Percentiles rank a stretch among this genome's conserved stretches.
These are phyloP conservation scores for Etheostoma cragini DNA, from an alignment of 2,113 vertebrate genomes.

Conservation along the genomic window DNA sequence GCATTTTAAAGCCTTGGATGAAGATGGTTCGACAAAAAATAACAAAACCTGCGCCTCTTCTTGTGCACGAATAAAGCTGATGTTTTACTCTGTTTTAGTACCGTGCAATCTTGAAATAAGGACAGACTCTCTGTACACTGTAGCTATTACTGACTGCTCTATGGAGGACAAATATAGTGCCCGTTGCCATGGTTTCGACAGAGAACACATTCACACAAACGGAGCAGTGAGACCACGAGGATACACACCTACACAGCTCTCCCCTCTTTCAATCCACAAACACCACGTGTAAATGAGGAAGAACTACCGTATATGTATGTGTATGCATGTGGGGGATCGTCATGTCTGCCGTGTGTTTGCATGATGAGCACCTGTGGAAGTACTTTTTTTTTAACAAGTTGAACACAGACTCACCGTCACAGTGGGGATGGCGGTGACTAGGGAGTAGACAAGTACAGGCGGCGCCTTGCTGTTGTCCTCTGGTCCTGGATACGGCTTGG, in stretches of 20 bases:
- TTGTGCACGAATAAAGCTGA: constrained; percentile 3
- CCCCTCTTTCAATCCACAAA: constrained; percentile 55
- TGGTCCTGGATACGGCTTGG: constrained; percentile 92
- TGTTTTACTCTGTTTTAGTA: constrained; percentile 26
- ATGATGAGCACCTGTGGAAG: constrained; percentile 61
- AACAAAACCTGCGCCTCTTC: constrained; percentile 8
- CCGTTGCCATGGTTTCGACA: constrained; percentile 78
- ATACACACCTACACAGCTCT: constrained; percentile 71
- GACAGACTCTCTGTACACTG: constrained; percentile 48
- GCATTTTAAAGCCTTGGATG: constrained; percentile 21
- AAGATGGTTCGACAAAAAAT: background rate
- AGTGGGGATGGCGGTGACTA: constrained; percentile 91
- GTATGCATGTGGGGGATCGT: background rate
- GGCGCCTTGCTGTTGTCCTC: constrained; percentile 91
- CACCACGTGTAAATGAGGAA: constrained; percentile 66
- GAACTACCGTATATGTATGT: constrained; percentile 4
- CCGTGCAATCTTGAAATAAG: constrained; percentile 33
- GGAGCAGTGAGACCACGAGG: constrained; percentile 73
- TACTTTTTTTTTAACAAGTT: constrained; percentile 33
- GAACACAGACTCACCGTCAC: constrained; percentile 85
- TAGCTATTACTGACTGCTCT: constrained; percentile 55
- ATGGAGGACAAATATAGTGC: constrained; percentile 79
- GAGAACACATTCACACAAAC: constrained; percentile 72
- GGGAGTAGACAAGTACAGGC: constrained; percentile 90
- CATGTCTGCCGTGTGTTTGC: constrained; percentile 3